phyloP scores from a whole-genome alignment of 1,140 invertebrate genomes.

The Anastrepha obliqua region DNA sequence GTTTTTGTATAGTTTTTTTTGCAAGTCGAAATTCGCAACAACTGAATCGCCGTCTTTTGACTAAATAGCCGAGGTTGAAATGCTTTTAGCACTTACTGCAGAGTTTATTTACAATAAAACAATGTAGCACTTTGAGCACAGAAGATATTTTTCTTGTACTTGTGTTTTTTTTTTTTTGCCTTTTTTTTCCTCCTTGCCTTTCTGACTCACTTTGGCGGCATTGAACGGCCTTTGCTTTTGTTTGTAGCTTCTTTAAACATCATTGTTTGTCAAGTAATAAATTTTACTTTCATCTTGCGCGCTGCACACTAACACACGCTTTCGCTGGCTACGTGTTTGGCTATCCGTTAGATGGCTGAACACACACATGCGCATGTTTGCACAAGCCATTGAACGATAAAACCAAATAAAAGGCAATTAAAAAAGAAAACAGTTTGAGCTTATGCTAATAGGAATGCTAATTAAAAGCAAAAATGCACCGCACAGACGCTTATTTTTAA shows the following conservation, averaged over 20 bases:
- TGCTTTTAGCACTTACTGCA: not conserved
- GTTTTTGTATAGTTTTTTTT: not conserved
- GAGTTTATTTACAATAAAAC: too few species aligned
- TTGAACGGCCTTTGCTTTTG: not conserved
- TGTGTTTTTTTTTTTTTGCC: not conserved
- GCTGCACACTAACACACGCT: not conserved
- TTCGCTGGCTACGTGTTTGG: not conserved
- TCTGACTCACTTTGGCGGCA: not conserved
- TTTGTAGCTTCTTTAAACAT: not conserved
- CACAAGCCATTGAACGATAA: not conserved
- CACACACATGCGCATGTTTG: too few species aligned
- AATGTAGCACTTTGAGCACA: too few species aligned
- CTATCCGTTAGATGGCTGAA: too few species aligned
- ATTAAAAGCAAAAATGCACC: not conserved
- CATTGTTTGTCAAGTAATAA: not conserved
- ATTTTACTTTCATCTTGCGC: slow-evolving; percentile 37
- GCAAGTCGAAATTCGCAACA: not conserved
- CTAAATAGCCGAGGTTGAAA: not conserved
- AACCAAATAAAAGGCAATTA: not conserved
- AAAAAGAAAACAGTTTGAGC: not conserved
- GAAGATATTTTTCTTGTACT: not conserved
- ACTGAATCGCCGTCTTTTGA: not conserved
- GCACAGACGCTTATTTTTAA: too few species aligned
- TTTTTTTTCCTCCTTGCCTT: not conserved
- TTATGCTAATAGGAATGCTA: slow-evolving; percentile 10